These are phyloP conservation scores for Oxyruncus cristatus DNA, from an alignment of 2,113 vertebrate genomes.

Conservation along the genomic window DNA sequence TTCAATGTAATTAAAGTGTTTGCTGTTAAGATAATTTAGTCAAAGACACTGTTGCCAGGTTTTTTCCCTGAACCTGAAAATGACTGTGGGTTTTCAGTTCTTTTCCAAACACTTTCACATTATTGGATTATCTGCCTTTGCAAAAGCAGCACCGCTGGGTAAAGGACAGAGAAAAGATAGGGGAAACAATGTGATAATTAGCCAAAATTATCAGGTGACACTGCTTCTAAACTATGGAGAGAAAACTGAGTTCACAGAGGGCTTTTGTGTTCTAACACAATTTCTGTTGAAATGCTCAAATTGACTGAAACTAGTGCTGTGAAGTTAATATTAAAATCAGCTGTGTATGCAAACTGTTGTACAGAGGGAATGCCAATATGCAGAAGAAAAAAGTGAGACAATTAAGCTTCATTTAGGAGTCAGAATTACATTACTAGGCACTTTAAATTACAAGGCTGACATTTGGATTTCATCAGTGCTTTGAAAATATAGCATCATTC, in stretches of 20 bases:
- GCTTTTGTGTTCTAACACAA: background rate
- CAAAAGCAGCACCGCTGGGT: background rate
- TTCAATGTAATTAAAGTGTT: background rate
- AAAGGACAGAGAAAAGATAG: background rate
- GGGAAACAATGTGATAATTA: background rate
- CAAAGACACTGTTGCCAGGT: background rate
- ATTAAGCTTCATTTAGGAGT: background rate
- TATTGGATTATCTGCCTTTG: background rate
- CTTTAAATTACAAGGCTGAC: background rate
- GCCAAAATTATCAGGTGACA: background rate
- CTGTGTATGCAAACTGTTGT: background rate
- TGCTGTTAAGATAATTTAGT: background rate
- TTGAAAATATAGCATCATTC: background rate
- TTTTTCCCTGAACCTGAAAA: background rate
- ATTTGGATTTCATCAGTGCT: background rate
- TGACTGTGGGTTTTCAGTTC: background rate
- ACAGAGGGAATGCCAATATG: background rate
- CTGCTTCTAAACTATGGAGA: background rate
- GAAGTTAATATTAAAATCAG: background rate
- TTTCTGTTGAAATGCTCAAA: background rate
- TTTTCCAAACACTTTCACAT: background rate
- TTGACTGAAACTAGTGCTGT: background rate
- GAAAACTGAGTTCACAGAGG: background rate
- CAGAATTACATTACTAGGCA: background rate
- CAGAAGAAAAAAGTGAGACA: background rate